Base-by-base conservation (phyloP, 2,888 invertebrate genomes). In the Chloromyia formosa region DNA sequence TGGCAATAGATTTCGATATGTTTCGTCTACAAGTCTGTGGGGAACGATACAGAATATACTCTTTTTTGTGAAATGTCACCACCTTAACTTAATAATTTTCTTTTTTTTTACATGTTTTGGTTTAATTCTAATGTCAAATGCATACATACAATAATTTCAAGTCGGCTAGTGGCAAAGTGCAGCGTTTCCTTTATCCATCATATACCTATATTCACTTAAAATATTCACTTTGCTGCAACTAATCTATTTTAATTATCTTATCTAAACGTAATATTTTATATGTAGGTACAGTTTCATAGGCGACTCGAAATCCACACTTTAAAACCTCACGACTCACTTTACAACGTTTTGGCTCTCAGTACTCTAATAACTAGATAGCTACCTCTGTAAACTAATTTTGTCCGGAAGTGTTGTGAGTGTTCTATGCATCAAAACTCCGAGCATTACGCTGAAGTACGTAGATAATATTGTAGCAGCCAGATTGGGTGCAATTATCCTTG, bases 1-100 rank as follows among this genome's bases (percentile, higher is more conserved):
- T 77, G 77, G 77, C 77, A 77, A 77, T 77, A 74, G 40, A 54
- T 72, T 75, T 76, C 74, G 77, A 77, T 77, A 77, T 77, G 77
- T 77, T 72, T 77, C 75, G 76, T 77, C 74, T 75, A 75, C 58
- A 61, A 56, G 18, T 71, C 58, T 40, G 71, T 56, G 20, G 40
- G 40, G 71, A 56, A 53, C 22, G 42, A 56, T 56, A 40, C n/a
- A 49, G 49, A 49, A 49, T 49, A 49, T 49, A n/a, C 12, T 5
- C 10, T 35, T 35, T 35, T n/a, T 49, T 12, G 16, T 49, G 3
- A 49, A 49, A 49, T 49, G 49, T 49, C 10, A 14, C n/a, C 27
- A 23, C 27, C 60, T 27, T 60, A 23, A 60, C 14, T 35, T 60
- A n/a, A 60, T 60, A 27, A 60, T 40, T 35, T 2, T 64, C 7